Base-by-base conservation (phyloP, 30 jellyfish, hydroid and myxozoan genomes). In the Chrysaora quinquecirrha region DNA sequence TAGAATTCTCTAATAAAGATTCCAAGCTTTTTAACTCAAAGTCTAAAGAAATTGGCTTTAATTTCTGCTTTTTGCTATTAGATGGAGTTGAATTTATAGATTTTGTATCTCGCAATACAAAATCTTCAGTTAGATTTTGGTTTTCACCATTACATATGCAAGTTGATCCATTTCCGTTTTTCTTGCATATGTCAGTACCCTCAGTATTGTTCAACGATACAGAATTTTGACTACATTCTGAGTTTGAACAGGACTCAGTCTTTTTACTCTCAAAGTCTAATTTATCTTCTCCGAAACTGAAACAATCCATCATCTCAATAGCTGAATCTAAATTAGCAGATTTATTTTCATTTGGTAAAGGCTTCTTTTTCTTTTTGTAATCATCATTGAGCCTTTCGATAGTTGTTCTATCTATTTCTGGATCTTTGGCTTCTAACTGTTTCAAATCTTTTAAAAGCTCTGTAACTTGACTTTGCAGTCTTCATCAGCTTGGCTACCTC, bases 381-480 rank as follows among this genome's bases (percentile, higher is more conserved):
- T 52, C 29, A 10, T 52, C 19, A 10, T 52, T 12, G 27, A 52
- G 2, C 29, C 19, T 38, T 14, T 19, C 34, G 33, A 22, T 22
- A 22, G 4, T 33, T 30, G 21, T 20, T 66, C 52, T 66, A n/a
- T 28, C 52, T 9, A 66, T 66, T 11, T 66, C 58, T 66, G 78
- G 60, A 2, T 66, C 78, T 28, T 30, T 18, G 25, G 60, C 56
- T 30, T 66, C 78, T 7, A 24, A 24, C 19, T 66, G 30, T 30
- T 30, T 66, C 29, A 66, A 22, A 19, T 19, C 56, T 31, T 16
- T 19, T 25, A 52, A 52, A 9, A 52, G 2, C 9, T 52, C 29
- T 20, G 9, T 20, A 52, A 20, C 68, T 52, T 52, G 24, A 10
- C 68, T 3, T 2, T 52, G 25, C 12, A 52, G 25, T 16, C 29